Percentiles rank a stretch among this genome's conserved stretches.
Conservation (phyloP, 2,797 vertebrate genomes). For the Pseudocheirus occidentalis region DNA sequence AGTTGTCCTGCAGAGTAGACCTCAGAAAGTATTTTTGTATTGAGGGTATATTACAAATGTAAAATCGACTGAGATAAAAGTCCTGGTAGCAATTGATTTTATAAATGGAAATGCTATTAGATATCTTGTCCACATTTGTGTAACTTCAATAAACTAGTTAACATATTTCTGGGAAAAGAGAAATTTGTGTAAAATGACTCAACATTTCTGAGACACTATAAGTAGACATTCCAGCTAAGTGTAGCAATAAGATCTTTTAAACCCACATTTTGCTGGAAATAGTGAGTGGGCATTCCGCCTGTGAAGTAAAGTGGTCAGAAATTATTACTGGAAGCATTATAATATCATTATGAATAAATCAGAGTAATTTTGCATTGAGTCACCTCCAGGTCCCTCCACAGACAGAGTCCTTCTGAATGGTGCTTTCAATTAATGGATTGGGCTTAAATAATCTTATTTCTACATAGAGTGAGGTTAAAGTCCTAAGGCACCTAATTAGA, state of each 20-base stretch:
- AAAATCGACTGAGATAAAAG: not conserved
- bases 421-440: not conserved
- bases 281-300: not conserved
- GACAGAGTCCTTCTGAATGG: not conserved
- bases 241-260: not conserved
- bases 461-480: not conserved
- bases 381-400: not conserved
- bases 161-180: conserved; percentile 1
- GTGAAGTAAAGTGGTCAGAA: not conserved
- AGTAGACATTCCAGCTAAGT: not conserved
- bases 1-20: not conserved
- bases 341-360: not conserved
- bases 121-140: not conserved
- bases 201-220: not conserved
- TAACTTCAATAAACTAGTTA: not conserved
- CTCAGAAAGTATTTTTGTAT: not conserved
- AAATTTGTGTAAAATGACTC: not conserved
- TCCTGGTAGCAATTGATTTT: not conserved
- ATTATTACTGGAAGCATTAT: not conserved
- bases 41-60: not conserved
- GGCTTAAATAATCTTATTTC: not conserved
- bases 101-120: not conserved
- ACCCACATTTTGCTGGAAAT: not conserved
- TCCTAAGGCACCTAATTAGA: not conserved
- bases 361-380: not conserved